Percentiles rank a stretch among this genome's conserved stretches.
phyloP scores from a whole-genome alignment of 2,888 invertebrate genomes.

The Drosophila bunnanda region DNA sequence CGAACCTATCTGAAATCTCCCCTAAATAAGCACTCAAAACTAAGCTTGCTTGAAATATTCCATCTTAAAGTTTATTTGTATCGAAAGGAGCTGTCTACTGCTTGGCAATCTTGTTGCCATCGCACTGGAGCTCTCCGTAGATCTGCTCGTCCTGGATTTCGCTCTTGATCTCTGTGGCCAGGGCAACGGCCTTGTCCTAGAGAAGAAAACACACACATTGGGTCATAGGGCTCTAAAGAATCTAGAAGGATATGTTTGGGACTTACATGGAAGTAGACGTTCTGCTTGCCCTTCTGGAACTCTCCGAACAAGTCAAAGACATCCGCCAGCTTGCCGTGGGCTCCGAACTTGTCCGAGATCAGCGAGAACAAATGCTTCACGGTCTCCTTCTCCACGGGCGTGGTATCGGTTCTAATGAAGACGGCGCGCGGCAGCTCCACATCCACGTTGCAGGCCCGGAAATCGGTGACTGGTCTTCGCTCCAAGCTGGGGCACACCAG shows the following conservation, averaged over 20 bases:
- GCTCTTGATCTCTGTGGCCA: slow-evolving; percentile 77
- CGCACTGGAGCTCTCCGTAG: slow-evolving; percentile 79
- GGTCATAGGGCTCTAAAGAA: not conserved
- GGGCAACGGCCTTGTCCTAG: slow-evolving; percentile 80
- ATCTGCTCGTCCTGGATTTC: slow-evolving; percentile 76
- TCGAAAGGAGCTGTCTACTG: slow-evolving; percentile 44
- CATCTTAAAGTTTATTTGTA: slow-evolving; percentile 23
- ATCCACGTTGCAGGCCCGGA: slow-evolving; percentile 82
- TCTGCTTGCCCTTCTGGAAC: slow-evolving; percentile 73
- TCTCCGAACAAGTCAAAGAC: slow-evolving; percentile 83
- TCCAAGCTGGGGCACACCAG: slow-evolving; percentile 82
- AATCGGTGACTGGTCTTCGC: slow-evolving; percentile 81
- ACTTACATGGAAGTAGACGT: slow-evolving; percentile 83
- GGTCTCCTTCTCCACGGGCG: slow-evolving; percentile 81
- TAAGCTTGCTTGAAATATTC: not conserved
- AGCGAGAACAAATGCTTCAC: slow-evolving; percentile 82
- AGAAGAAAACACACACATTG: not conserved
- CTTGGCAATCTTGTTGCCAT: slow-evolving; percentile 69
- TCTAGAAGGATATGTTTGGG: rapidly evolving
- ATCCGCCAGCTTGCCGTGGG: slow-evolving; percentile 77
- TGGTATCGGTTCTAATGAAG: slow-evolving; percentile 75
- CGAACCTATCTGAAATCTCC: not conserved
- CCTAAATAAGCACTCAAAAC: not conserved
- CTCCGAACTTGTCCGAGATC: slow-evolving; percentile 82
- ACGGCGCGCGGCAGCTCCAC: slow-evolving; percentile 81